Evolutionary conservation across 1,140 invertebrate genomes (phyloP).

Genomic region (Batillaria attramentaria): DNA sequence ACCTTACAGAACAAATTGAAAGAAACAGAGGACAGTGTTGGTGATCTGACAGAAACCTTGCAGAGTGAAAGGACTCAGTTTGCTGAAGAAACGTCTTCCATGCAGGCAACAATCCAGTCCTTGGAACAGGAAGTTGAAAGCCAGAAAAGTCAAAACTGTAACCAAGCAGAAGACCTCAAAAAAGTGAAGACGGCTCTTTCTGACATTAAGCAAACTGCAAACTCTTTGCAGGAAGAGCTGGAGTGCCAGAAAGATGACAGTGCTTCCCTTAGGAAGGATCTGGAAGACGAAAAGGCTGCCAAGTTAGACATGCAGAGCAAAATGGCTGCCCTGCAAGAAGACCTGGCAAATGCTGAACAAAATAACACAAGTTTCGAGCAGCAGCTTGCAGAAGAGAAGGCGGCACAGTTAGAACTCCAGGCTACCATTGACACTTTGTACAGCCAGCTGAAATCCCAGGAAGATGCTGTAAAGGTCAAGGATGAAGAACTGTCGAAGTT

Average conservation of each 20-base stretch:
- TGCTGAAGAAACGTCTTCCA: not conserved
- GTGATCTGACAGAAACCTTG: slow-evolving; percentile 5
- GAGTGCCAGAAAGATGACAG: not conserved
- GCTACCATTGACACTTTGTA: not conserved
- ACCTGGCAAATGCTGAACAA: not conserved
- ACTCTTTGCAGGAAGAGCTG: not conserved
- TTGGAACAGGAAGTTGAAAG: slow-evolving; percentile 17
- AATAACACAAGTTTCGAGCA: not conserved
- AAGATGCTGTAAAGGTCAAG: not conserved
- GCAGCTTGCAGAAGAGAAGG: slow-evolving; percentile 15
- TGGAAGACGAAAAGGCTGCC: not conserved
- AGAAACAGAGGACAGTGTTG: slow-evolving; percentile 41
- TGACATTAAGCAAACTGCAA: too few relatives aligned
- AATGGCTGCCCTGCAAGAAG: not conserved
- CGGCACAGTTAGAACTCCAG: not conserved
- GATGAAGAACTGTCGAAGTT: slow-evolving; percentile 4
- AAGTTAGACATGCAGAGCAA: not conserved
- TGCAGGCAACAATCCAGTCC: not conserved
- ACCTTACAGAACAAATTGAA: slow-evolving; percentile 19
- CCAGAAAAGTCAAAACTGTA: not conserved
- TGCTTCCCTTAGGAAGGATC: not conserved
- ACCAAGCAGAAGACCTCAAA: slow-evolving; percentile 1
- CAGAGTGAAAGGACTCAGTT: not conserved
- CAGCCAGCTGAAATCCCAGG: not conserved
- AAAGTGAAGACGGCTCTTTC: not conserved